phyloP scores from a whole-genome alignment of 2,113 vertebrate genomes.

The Pardalotus punctatus region DNA sequence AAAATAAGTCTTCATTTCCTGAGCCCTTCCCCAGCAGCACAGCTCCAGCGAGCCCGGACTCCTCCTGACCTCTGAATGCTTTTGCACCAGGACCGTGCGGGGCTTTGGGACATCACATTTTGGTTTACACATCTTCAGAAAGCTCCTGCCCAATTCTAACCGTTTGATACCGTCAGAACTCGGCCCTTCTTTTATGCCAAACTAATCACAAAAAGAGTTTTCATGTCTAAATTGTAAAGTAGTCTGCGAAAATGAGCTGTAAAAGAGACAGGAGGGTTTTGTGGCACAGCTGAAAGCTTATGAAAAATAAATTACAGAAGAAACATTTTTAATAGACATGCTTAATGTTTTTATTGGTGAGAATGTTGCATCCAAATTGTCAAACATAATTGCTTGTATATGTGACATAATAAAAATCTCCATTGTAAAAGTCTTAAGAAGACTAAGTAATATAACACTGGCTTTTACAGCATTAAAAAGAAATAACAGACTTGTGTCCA shows the following conservation, averaged over 20 bases:
- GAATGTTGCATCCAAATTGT: conserved; percentile 44
- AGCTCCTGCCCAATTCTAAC: neutral
- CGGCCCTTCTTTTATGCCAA: neutral
- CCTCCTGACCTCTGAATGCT: neutral
- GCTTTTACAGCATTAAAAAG: conserved; percentile 64
- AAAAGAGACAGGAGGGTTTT: conserved; percentile 24
- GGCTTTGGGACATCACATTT: neutral
- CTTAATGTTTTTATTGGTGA: conserved; percentile 60
- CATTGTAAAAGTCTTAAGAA: conserved; percentile 57
- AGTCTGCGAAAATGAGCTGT: neutral
- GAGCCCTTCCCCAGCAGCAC: neutral
- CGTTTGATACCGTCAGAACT: neutral
- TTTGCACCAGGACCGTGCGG: neutral
- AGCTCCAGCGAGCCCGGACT: neutral
- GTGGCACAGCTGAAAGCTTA: conserved; percentile 20
- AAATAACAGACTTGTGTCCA: conserved; percentile 57
- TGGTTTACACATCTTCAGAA: neutral
- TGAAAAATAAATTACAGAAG: conserved; percentile 51
- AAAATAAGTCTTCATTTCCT: neutral
- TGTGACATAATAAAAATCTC: conserved; percentile 47
- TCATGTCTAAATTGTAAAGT: neutral
- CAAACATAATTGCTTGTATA: conserved; percentile 64
- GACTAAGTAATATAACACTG: conserved; percentile 17
- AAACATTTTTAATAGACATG: conserved; percentile 49
- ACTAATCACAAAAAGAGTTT: neutral